A percentile compares a stretch with the other conserved stretches of the same genome.
Conservation (phyloP, 2,113 vertebrate genomes). For the Apteryx owenii region DNA sequence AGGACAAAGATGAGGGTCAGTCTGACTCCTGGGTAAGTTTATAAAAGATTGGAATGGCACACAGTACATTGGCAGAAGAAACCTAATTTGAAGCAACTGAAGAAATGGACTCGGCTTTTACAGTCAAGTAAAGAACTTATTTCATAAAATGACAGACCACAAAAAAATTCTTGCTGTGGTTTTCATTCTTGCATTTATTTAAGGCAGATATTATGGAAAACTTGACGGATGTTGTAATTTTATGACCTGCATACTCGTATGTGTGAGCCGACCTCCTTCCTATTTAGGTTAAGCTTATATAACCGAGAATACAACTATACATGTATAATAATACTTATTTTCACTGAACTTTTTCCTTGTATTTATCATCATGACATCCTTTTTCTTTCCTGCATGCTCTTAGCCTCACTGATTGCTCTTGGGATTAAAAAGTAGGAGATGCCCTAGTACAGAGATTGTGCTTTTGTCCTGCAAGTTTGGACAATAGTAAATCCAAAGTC, state of each 20-base stretch:
- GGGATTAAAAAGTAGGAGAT: background rate
- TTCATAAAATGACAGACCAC: background rate
- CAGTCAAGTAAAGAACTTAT: background rate
- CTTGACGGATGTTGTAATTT: slow-evolving; percentile 21
- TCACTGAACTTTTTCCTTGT: background rate
- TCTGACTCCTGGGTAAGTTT: background rate
- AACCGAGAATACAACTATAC: slow-evolving; percentile 9
- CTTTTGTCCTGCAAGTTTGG: background rate
- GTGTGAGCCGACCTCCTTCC: background rate
- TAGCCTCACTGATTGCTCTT: background rate
- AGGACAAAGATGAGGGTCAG: background rate
- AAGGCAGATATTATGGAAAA: background rate
- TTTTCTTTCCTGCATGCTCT: slow-evolving; percentile 8
- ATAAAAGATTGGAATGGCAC: background rate
- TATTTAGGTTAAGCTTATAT: background rate
- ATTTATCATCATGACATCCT: slow-evolving; percentile 12
- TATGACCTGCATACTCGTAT: background rate
- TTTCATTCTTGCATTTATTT: slow-evolving; percentile 5
- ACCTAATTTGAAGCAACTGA: background rate
- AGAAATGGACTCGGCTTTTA: background rate
- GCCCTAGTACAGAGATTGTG: background rate
- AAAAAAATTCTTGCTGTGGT: background rate
- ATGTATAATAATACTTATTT: slow-evolving; percentile 18
- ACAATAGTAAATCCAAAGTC: background rate
- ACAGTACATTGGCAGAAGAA: background rate